These are phyloP conservation scores for Acanthiza pusilla DNA, from an alignment of 2,797 vertebrate genomes.

Conservation along the genomic window DNA sequence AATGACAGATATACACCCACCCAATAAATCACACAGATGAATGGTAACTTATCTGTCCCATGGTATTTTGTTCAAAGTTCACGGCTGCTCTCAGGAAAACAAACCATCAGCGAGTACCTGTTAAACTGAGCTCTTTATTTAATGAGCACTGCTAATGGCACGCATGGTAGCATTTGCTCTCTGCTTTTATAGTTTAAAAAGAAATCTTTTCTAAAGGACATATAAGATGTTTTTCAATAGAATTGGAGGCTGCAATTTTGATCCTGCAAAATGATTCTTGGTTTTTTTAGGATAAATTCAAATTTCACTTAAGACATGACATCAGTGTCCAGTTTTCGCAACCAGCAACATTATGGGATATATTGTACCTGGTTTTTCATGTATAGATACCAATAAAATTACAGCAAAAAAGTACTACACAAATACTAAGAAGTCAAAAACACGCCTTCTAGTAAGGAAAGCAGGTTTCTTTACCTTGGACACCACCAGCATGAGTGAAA, in stretches of 20 bases:
- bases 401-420: background rate
- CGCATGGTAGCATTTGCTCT: background rate
- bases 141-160: background rate
- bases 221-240: background rate
- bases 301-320: background rate
- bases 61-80: background rate
- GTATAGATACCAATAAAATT: background rate
- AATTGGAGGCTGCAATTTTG: background rate
- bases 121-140: background rate
- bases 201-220: rapidly evolving
- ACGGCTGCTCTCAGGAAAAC: background rate
- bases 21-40: background rate
- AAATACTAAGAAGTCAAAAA: background rate
- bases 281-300: background rate
- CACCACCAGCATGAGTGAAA: background rate
- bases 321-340: background rate
- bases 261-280: background rate
- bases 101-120: background rate
- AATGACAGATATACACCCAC: rapidly evolving
- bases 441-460: background rate
- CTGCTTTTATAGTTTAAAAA: background rate
- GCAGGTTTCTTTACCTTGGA: background rate
- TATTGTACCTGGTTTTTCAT: background rate
- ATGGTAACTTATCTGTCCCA: background rate
- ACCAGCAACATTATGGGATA: background rate